Conservation (phyloP, 2,797 vertebrate species). For the Siniperca undulata region DNA sequence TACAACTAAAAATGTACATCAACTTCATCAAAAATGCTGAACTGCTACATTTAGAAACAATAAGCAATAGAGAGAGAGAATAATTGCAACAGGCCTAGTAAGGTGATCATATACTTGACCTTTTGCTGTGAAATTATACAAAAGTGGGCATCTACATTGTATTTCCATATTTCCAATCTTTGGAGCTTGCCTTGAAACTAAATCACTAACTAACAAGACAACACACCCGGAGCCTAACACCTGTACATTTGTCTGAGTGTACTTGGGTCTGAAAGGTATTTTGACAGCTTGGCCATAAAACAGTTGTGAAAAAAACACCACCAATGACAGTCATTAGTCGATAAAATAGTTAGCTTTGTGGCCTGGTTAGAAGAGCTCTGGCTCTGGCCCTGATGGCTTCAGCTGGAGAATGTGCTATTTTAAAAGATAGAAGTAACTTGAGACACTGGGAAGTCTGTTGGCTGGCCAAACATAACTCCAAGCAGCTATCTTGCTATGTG, state of each 20-base stretch:
- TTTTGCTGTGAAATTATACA: not conserved
- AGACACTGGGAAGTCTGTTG: slow-evolving; percentile 77
- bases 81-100: not conserved
- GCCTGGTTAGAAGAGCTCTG: slow-evolving; percentile 36
- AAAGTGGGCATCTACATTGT: not conserved
- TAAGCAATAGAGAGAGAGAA: no score
- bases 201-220: not conserved
- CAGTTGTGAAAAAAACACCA: slow-evolving; percentile 2
- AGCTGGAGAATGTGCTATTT: slow-evolving; percentile 82
- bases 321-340: not conserved
- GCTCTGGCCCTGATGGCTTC: slow-evolving; percentile 48
- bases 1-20: not conserved
- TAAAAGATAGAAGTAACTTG: slow-evolving; percentile 84
- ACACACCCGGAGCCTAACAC: not conserved
- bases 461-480: slow-evolving; percentile 74
- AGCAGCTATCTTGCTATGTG: slow-evolving; percentile 60
- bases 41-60: not conserved
- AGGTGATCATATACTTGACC: not conserved
- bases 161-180: not conserved
- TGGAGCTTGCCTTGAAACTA: not conserved
- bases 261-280: slow-evolving; percentile 5
- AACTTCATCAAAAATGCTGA: not conserved
- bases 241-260: not conserved
- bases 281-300: slow-evolving; percentile 11
- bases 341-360: slow-evolving; percentile 30